phyloP scores from a whole-genome alignment of 2,113 vertebrate genomes.

The Grallaria varia region DNA sequence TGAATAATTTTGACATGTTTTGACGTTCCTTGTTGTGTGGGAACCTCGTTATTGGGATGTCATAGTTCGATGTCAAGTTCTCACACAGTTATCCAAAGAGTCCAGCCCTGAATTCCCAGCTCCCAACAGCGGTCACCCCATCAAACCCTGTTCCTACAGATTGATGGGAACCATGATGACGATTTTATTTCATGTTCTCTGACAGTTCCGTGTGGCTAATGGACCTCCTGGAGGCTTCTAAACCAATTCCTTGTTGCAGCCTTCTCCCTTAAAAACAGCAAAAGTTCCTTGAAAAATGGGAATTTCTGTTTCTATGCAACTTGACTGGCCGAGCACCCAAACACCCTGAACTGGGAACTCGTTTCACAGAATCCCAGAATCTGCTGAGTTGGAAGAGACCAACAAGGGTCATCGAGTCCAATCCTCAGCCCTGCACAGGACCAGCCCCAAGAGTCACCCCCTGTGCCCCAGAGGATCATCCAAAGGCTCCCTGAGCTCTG shows the following conservation, averaged over 20 bases:
- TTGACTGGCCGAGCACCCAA: not conserved
- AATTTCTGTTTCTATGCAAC: not conserved
- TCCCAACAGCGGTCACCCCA: fast-evolving
- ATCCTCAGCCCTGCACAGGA: not conserved
- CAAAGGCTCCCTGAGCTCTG: too few species aligned
- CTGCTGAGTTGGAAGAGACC: not conserved
- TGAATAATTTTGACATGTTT: not conserved
- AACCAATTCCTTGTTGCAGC: fast-evolving
- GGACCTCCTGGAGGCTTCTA: not conserved
- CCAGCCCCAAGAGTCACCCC: not conserved
- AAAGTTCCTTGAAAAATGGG: not conserved
- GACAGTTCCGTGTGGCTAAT: not conserved
- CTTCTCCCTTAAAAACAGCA: not conserved
- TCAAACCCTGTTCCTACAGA: not conserved
- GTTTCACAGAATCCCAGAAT: not conserved
- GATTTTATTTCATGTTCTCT: fast-evolving
- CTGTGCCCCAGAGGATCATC: too few species aligned
- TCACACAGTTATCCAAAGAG: not conserved
- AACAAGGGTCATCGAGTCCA: not conserved
- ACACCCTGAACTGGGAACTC: not conserved
- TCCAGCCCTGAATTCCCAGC: not conserved
- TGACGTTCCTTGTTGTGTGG: not conserved
- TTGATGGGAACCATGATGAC: fast-evolving
- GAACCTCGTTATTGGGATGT: not conserved
- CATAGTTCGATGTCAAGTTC: not conserved